Conservation (phyloP, 1,140 invertebrate species). For the Pogonomyrmex californicus region DNA sequence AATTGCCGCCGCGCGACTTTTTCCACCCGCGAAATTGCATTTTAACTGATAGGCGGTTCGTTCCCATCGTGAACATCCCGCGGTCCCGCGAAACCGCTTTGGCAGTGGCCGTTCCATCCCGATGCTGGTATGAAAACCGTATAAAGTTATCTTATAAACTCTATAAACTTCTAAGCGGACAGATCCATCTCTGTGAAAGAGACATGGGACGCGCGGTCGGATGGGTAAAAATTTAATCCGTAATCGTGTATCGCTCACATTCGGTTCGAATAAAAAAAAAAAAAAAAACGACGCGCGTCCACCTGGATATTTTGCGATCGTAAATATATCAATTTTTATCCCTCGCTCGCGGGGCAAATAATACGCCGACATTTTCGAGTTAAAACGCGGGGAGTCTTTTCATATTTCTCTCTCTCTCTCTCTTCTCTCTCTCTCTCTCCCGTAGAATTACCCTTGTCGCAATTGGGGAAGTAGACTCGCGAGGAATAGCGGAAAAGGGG, state of each 20-base stretch:
- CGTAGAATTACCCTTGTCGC: slow-evolving; percentile 24
- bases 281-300: background rate
- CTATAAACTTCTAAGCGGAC: slow-evolving; percentile 33
- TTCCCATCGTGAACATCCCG: background rate
- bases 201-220: background rate
- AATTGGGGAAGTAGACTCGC: background rate
- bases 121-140: slow-evolving; percentile 28
- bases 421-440: background rate
- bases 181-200: slow-evolving; percentile 27
- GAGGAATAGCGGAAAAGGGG: background rate
- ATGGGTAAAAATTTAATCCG: slow-evolving; percentile 27
- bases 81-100: slow-evolving; percentile 30
- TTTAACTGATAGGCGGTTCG: slow-evolving; percentile 17
- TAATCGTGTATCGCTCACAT: slow-evolving; percentile 8
- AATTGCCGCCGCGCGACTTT: slow-evolving; percentile 19
- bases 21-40: slow-evolving; percentile 41
- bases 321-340: slow-evolving; percentile 37
- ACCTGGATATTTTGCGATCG: slow-evolving; percentile 3
- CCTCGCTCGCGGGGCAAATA: background rate
- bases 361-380: background rate
- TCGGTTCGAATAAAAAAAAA: slow-evolving; percentile 3
- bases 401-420: background rate
- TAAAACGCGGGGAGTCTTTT: background rate
- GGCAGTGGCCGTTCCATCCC: background rate
- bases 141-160: slow-evolving; percentile 41